A percentile compares a stretch with the other conserved stretches of the same genome.
Evolutionary conservation across 2,113 vertebrate species (phyloP).

Genomic region (Tretioscincus oriximinensis): DNA sequence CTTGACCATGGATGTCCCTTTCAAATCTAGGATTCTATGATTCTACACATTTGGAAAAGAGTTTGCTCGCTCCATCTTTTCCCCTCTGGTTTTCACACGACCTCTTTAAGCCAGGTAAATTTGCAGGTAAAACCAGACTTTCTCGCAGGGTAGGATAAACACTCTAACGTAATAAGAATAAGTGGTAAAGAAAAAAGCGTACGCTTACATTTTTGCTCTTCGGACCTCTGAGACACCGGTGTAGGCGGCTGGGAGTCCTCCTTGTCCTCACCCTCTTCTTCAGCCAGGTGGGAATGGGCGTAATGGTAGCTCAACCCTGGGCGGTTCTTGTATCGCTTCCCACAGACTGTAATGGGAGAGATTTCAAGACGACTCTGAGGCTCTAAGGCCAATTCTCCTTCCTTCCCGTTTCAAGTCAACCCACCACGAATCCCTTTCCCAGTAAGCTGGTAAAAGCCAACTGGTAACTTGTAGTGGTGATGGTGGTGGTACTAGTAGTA

Average conservation of each 20-base stretch:
- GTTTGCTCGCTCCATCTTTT: too few species aligned
- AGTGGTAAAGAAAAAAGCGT: neutral
- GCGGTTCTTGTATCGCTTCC: slow-evolving; percentile 97
- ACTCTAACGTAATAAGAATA: too few species aligned
- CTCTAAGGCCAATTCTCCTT: rapidly evolving
- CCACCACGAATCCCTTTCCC: neutral
- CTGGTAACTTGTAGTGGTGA: too few species aligned
- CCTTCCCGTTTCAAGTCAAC: neutral
- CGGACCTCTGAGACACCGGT: slow-evolving; percentile 75
- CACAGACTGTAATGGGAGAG: slow-evolving; percentile 80
- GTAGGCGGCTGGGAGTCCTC: slow-evolving; percentile 85
- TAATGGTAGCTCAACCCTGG: slow-evolving; percentile 97
- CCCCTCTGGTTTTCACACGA: too few species aligned
- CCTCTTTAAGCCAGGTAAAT: too few species aligned
- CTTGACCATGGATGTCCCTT: too few species aligned
- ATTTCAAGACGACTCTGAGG: neutral
- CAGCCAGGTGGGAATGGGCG: slow-evolving; percentile 94
- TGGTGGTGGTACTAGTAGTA: too few species aligned
- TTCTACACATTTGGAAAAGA: too few species aligned
- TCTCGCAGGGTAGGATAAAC: too few species aligned
- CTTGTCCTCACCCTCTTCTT: slow-evolving; percentile 93
- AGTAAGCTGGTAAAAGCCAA: neutral
- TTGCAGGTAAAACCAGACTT: too few species aligned
- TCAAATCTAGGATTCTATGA: too few species aligned
- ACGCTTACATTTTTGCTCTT: slow-evolving; percentile 88